Percentiles rank a stretch among this genome's conserved stretches.
These are phyloP conservation scores for Otocyon megalotis DNA, from an alignment of 2,113 vertebrate genomes.

Conservation along the genomic window DNA sequence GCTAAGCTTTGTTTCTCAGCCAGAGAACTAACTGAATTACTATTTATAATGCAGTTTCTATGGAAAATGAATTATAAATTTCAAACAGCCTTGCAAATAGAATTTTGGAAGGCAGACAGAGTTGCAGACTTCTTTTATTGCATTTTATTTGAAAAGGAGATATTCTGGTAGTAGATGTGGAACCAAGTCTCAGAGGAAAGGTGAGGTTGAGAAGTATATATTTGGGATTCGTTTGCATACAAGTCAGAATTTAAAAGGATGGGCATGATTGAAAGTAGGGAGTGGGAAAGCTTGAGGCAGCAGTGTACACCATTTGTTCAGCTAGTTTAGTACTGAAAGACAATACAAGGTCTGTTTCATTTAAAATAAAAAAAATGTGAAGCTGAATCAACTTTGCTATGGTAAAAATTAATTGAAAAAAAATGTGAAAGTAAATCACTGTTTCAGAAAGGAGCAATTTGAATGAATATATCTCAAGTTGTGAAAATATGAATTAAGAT, in stretches of 20 bases:
- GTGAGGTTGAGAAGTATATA: background rate
- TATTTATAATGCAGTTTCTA: slow-evolving; percentile 83
- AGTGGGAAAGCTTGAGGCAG: background rate
- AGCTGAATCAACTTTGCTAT: background rate
- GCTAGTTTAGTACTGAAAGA: background rate
- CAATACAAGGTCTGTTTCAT: background rate
- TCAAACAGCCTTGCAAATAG: slow-evolving; percentile 69
- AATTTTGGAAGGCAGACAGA: slow-evolving; percentile 58
- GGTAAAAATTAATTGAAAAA: background rate
- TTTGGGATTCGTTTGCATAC: slow-evolving; percentile 23
- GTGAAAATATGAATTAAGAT: slow-evolving; percentile 9
- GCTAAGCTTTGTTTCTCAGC: slow-evolving; percentile 71
- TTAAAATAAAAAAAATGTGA: slow-evolving; percentile 1
- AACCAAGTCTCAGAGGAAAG: slow-evolving; percentile 43
- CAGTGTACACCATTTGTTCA: background rate
- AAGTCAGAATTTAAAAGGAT: background rate
- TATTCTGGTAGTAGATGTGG: slow-evolving; percentile 14
- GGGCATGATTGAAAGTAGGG: background rate
- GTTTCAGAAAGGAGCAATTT: slow-evolving; percentile 15
- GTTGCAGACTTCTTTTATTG: slow-evolving; percentile 42
- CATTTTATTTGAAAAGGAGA: slow-evolving; percentile 61
- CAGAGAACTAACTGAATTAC: slow-evolving; percentile 75
- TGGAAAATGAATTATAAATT: slow-evolving; percentile 80
- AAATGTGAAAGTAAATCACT: background rate
- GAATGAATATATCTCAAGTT: background rate